Conservation (phyloP, 2,113 vertebrate species). For the Castor canadensis region DNA sequence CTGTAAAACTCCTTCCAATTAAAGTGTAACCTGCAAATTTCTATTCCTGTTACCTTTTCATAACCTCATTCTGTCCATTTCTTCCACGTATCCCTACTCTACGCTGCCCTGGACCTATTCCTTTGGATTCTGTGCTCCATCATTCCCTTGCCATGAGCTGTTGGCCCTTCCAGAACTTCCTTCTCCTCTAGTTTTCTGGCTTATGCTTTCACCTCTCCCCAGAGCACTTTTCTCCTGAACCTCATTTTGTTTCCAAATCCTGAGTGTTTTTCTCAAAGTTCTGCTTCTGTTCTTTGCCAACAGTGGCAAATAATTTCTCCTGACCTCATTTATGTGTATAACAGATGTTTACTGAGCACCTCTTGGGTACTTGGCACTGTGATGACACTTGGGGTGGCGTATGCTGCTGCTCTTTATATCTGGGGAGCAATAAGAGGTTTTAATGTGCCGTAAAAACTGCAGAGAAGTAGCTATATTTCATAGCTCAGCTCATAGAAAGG, state of each 20-base stretch:
- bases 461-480: conserved; percentile 32
- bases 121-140: neutral
- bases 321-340: neutral
- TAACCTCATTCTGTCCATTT: neutral
- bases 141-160: neutral
- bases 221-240: neutral
- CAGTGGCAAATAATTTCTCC: conserved; percentile 30
- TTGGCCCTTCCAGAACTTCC: conserved; percentile 6
- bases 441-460: conserved; percentile 29
- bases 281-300: conserved; percentile 30
- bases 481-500: neutral
- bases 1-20: conserved; percentile 8
- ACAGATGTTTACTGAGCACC: conserved; percentile 26
- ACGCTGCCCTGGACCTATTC: neutral
- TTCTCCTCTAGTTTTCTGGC: neutral
- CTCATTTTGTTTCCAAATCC: conserved; percentile 33
- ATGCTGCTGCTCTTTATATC: conserved; percentile 27
- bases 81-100: neutral
- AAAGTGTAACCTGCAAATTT: conserved; percentile 1
- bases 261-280: conserved; percentile 16
- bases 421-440: conserved; percentile 15
- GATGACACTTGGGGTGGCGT: neutral
- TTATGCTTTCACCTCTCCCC: neutral
- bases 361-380: neutral
- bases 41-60: neutral